A percentile compares a stretch with the other conserved stretches of the same genome.
These are phyloP conservation scores for Lophius americanus DNA, from an alignment of 2,797 vertebrate genomes.

Conservation along the genomic window DNA sequence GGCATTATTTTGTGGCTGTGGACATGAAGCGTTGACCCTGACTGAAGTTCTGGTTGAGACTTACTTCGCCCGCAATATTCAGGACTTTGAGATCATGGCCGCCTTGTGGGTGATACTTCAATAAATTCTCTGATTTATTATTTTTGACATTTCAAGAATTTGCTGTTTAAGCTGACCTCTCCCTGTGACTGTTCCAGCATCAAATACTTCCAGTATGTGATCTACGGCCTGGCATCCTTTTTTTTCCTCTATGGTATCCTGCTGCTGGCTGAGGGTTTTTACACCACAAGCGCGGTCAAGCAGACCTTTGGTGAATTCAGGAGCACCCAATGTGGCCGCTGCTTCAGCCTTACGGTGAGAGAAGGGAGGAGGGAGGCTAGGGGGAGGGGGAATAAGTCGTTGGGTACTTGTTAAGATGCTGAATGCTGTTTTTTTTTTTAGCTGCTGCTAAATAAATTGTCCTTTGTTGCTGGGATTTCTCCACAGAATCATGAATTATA, in stretches of 20 bases:
- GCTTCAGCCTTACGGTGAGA: conserved; percentile 95
- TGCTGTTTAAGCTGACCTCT: conserved; percentile 33
- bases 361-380: conserved; percentile 16
- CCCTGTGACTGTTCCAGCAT: conserved; percentile 80
- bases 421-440: conserved; percentile 38
- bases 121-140: conserved; percentile 1
- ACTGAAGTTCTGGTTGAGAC: conserved; percentile 93
- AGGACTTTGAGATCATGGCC: conserved; percentile 91
- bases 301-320: conserved; percentile 98
- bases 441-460: conserved; percentile 19
- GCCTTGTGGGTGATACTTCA: conserved; percentile 88
- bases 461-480: conserved; percentile 29
- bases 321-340: conserved; percentile 93
- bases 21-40: conserved; percentile 93
- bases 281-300: conserved; percentile 95
- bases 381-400: conserved; percentile 14
- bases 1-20: conserved; percentile 96
- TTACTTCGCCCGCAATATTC: conserved; percentile 93
- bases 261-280: conserved; percentile 97
- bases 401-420: conserved; percentile 20
- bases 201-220: conserved; percentile 95
- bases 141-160: neutral
- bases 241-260: conserved; percentile 98
- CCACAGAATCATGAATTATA: conserved; percentile 29
- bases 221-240: conserved; percentile 97